Evolutionary conservation across 2,888 invertebrate genomes (phyloP), one percentile per base, ranked within the genome.

Genomic region (Hyposoter didymator): DNA sequence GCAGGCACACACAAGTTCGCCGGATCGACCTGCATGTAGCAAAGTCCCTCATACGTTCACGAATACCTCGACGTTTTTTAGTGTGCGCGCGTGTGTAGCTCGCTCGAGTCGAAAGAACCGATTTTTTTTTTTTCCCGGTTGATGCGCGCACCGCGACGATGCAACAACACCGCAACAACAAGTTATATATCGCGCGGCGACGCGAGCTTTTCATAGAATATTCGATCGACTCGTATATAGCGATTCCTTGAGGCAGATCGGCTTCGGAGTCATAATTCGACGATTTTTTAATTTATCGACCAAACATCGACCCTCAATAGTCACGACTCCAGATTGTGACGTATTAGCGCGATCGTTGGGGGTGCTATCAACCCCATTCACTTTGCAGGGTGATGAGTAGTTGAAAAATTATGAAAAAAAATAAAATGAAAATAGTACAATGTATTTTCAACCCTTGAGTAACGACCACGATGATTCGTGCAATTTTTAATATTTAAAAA

Each of bases 1-100:
- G 93, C 92, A 91, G 90, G 73, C 74, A 67, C 91, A 91, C 91
- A 91, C 91, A 86, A 84, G 84, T 78, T 39, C 8, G 59, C 79
- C 79, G 78, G 78, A 72, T 43, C 59, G 74, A 59, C 47, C 74
- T 81, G 81, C 81, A 76, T 84, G 72, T 70, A 75, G 69, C 80
- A 82, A 45, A 69, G 35, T 35, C 35, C 1, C 62, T 22, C 47
- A 59, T 52, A 43, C 43, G 45, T 45, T 64, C 39, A 59, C 59
- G 19, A 47, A 78, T 47, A 62, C 70, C n/a, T 79, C 49, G 17
- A 47, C 19, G 17, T 19, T n/a, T n/a, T n/a, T n/a, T 19, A 8
- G 52, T 22, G 28, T 67, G n/a, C 14, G 39, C 14, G 39, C 5
- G 14, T 43, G 17, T 59, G 47, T 47, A 66, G 3, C 55, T 22